phyloP scores from a whole-genome alignment of 2,888 invertebrate genomes.

The Beris chalybata region DNA sequence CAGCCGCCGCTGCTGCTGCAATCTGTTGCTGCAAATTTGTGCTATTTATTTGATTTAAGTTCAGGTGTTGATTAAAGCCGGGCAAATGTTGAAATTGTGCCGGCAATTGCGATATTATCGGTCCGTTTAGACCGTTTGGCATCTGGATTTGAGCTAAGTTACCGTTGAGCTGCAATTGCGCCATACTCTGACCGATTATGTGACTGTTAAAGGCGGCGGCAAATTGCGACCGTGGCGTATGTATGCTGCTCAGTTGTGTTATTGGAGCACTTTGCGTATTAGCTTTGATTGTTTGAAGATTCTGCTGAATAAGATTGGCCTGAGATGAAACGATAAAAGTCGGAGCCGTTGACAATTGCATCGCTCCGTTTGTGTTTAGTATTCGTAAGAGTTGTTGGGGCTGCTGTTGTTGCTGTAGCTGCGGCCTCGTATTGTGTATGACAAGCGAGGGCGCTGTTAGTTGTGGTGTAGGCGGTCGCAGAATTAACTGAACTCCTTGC shows the following conservation, averaged over 20 bases:
- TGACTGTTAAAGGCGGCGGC: constrained; percentile 54
- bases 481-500: constrained; percentile 71
- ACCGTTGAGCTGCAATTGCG: constrained; percentile 54
- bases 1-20: constrained; percentile 45
- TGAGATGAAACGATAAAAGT: constrained; percentile 58
- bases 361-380: constrained; percentile 64
- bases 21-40: constrained; percentile 54
- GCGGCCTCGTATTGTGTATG: constrained; percentile 54
- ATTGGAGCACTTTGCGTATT: constrained; percentile 45
- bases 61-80: constrained; percentile 46
- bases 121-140: constrained; percentile 54
- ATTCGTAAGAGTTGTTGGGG: constrained; percentile 64
- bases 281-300: constrained; percentile 54
- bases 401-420: constrained; percentile 49
- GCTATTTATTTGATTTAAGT: constrained; percentile 54
- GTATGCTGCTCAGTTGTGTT: constrained; percentile 53
- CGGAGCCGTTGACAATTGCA: constrained; percentile 60
- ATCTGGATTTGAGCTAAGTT: constrained; percentile 56
- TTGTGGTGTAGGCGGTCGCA: constrained; percentile 66
- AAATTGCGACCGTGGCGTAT: constrained; percentile 55
- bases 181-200: constrained; percentile 53
- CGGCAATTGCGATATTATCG: constrained; percentile 53
- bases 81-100: constrained; percentile 55
- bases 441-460: constrained; percentile 55
- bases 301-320: constrained; percentile 57